These are phyloP conservation scores for Thryonomys swinderianus DNA, from an alignment of 2,113 vertebrate species.

Conservation along the genomic window DNA sequence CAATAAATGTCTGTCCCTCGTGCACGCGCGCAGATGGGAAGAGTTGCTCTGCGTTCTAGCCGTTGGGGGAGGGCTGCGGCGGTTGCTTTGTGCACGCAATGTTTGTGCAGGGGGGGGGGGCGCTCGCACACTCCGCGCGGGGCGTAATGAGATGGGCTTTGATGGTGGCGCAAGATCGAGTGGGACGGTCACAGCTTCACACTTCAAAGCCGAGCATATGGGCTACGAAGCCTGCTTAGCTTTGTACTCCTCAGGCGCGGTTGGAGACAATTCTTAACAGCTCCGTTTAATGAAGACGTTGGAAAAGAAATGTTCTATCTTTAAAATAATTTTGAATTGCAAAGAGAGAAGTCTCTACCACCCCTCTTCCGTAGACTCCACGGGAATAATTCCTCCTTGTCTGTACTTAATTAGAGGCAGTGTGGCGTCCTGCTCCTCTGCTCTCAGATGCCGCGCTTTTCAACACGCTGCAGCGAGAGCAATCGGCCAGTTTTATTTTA, in stretches of 20 bases:
- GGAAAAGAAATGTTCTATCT: constrained; percentile 79
- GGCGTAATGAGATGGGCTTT: constrained; percentile 80
- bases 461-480: constrained; percentile 35
- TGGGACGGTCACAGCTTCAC: constrained; percentile 80
- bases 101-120: constrained; percentile 78
- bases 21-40: constrained; percentile 80
- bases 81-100: constrained; percentile 82
- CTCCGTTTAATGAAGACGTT: constrained; percentile 80
- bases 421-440: constrained; percentile 2
- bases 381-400: constrained; percentile 75
- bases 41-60: constrained; percentile 74
- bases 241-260: constrained; percentile 73
- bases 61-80: constrained; percentile 76
- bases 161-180: constrained; percentile 78
- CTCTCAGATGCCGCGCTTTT: constrained; percentile 63
- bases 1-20: constrained; percentile 76
- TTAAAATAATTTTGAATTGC: constrained; percentile 81
- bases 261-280: constrained; percentile 79
- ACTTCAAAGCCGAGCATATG: constrained; percentile 82
- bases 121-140: constrained; percentile 66
- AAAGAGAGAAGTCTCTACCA: constrained; percentile 74
- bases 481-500: constrained; percentile 75
- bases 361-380: constrained; percentile 65
- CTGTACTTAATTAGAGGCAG: constrained; percentile 77
- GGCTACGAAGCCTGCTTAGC: constrained; percentile 73